Evolutionary conservation across 2,888 invertebrate genomes (phyloP), one percentile per base, ranked within the genome.

Genomic region (Caenorhabditis sp.): DNA sequence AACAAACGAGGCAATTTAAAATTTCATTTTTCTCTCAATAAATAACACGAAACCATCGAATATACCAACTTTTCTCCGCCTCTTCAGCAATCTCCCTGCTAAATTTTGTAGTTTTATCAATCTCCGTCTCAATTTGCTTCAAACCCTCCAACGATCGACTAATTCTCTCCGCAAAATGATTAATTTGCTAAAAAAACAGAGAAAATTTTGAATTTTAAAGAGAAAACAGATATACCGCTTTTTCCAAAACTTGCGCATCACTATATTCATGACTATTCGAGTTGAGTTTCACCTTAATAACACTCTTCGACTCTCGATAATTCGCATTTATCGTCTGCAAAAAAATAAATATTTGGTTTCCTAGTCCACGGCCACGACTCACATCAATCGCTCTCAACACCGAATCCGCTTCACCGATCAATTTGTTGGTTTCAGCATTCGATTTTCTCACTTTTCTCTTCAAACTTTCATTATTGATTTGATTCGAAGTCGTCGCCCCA

Each of bases 21-120:
- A 31, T 25, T 62, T 36, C 43, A 27, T 70, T 31, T 61, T 36
- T 36, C 10, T 36, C 5, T 43, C 17, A 43, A 17, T 43, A 43
- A 43, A 43, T 43, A 43, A 10, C 5, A 43, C 43, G 43, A 17
- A 43, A 43, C 43, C 43, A 43, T 7, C 43, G 43, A 43, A 43
- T 43, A 14, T 43, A 43, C 43, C 43, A 43, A 14, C 43, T 43
- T 14, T 43, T 43, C 43, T 43, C 43, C 17, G 43, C 43, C 14
- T 43, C 43, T 43, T 43, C 43, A 7, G 43, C 43, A 43, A 43
- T 43, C 14, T 43, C 43, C 14, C 43, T 43, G 14, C 43, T 43
- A 43, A 12, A 43, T 43, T 43, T 43, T 12, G 17, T 17, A 10
- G 43, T 43, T 14, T 43, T 43, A 17, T 43, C 43, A 14, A 43